phyloP scores from a whole-genome alignment of 2,797 vertebrate species.

The Falco peregrinus region DNA sequence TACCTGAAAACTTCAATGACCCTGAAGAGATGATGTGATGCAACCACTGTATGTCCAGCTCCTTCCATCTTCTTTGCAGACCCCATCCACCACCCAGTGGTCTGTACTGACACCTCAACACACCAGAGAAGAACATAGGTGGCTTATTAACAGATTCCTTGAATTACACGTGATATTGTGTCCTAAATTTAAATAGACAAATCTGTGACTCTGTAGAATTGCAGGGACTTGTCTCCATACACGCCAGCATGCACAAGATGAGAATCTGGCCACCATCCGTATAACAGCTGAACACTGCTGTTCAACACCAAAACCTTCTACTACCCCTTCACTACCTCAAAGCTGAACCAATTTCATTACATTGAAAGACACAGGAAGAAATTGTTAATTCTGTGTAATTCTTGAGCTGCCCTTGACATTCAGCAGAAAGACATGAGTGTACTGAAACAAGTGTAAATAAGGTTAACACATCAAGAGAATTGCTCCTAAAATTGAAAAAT shows the following conservation, averaged over 20 bases:
- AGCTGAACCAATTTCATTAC: neutral
- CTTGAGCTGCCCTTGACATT: constrained; percentile 34
- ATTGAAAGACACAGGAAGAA: neutral
- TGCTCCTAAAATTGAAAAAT: constrained; percentile 37
- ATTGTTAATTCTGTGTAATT: constrained; percentile 15
- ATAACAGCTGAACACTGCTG: neutral
- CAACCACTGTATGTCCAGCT: neutral
- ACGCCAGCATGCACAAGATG: rapidly evolving
- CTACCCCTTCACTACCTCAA: neutral
- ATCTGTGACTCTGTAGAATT: neutral
- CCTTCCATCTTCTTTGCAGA: neutral
- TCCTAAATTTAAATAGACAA: neutral
- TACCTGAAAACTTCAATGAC: rapidly evolving
- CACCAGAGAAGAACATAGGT: neutral
- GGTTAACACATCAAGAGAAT: neutral
- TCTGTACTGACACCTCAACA: neutral
- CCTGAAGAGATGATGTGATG: no score
- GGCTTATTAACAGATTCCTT: neutral
- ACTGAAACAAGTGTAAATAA: constrained; percentile 42
- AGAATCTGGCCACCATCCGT: neutral
- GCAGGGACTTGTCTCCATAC: neutral
- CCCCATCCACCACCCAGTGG: neutral
- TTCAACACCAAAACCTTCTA: neutral
- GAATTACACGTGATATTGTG: neutral
- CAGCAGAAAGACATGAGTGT: neutral